These are phyloP conservation scores for Eurois occulta DNA, from an alignment of 2,888 invertebrate genomes.

Conservation along the genomic window DNA sequence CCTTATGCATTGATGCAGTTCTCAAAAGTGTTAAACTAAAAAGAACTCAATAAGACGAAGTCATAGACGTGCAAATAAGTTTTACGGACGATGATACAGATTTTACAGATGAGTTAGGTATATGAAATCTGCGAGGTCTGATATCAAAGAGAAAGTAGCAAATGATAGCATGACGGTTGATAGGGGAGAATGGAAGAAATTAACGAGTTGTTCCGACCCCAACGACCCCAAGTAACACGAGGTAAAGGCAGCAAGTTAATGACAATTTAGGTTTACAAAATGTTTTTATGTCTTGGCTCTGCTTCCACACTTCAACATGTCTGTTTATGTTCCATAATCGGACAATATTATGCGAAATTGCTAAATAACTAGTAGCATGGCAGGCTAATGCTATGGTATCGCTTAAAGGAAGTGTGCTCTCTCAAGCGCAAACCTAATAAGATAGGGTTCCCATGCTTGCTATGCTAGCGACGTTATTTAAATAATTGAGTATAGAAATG, in stretches of 20 bases:
- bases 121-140: not conserved
- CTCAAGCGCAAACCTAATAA: slow-evolving; percentile 30
- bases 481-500: not conserved
- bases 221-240: not conserved
- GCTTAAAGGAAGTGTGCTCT: slow-evolving; percentile 30
- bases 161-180: not conserved
- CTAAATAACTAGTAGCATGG: not conserved
- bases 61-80: not conserved
- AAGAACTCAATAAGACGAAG: too few relatives aligned
- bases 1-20: not conserved
- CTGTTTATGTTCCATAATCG: not conserved
- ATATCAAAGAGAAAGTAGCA: not conserved
- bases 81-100: not conserved
- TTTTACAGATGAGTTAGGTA: not conserved
- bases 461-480: not conserved
- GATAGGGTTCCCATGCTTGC: slow-evolving; percentile 6
- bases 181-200: not conserved
- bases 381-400: slow-evolving; percentile 22
- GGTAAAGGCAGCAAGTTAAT: not conserved
- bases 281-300: not conserved
- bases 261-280: not conserved
- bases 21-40: not conserved
- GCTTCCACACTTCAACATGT: not conserved
- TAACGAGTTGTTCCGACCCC: not conserved
- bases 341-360: not conserved